Conservation (phyloP, 2,888 invertebrate genomes). For the Liopterus haemorrhoidalis region DNA sequence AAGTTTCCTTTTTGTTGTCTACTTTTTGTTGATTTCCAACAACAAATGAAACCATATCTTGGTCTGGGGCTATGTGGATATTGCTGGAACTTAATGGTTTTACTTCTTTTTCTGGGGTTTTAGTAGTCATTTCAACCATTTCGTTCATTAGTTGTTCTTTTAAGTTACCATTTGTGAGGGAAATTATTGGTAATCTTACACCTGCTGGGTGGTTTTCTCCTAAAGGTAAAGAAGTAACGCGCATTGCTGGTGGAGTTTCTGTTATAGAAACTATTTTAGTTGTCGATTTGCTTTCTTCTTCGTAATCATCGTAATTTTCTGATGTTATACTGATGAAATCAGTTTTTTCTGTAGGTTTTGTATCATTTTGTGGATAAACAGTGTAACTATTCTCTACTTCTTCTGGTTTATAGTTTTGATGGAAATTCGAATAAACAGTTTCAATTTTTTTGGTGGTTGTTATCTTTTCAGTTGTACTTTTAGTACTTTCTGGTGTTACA, state of each 20-base stretch:
- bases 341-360: slow-evolving; percentile 12
- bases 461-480: slow-evolving; percentile 25
- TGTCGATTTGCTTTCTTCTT: slow-evolving; percentile 14
- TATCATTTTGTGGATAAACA: background rate
- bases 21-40: slow-evolving; percentile 59
- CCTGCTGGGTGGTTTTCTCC: slow-evolving; percentile 41
- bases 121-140: slow-evolving; percentile 37
- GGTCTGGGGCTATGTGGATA: slow-evolving; percentile 57
- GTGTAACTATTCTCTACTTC: background rate
- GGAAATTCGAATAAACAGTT: slow-evolving; percentile 13
- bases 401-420: slow-evolving; percentile 4
- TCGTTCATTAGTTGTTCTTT: slow-evolving; percentile 44
- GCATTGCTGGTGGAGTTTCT: slow-evolving; percentile 28
- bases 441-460: slow-evolving; percentile 29
- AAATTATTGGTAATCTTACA: slow-evolving; percentile 23
- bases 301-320: slow-evolving; percentile 14
- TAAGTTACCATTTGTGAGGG: slow-evolving; percentile 43
- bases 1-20: slow-evolving; percentile 49
- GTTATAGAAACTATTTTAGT: slow-evolving; percentile 14
- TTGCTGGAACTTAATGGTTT: slow-evolving; percentile 53
- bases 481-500: slow-evolving; percentile 26
- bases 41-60: slow-evolving; percentile 60
- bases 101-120: slow-evolving; percentile 29
- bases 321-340: slow-evolving; percentile 19
- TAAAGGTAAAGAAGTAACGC: slow-evolving; percentile 44